Conservation (phyloP, 2,888 invertebrate species). For the Ormyrus pomaceus region DNA sequence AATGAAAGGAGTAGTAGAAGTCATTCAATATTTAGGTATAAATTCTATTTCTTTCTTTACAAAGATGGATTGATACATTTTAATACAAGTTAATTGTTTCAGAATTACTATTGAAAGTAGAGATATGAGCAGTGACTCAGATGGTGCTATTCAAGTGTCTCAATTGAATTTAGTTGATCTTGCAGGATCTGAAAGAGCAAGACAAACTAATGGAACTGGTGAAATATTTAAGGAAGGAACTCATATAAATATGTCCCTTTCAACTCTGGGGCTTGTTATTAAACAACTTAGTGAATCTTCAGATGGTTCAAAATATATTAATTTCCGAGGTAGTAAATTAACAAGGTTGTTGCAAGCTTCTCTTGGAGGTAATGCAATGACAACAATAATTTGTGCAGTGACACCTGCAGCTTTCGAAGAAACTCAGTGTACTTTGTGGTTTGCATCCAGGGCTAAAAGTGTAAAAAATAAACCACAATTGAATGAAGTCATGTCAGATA, state of each 20-base stretch:
- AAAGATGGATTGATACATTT: neutral
- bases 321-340: slow-evolving; percentile 90
- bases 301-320: slow-evolving; percentile 77
- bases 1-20: slow-evolving; percentile 93
- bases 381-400: slow-evolving; percentile 90
- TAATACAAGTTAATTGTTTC: slow-evolving; percentile 39
- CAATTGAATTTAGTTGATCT: slow-evolving; percentile 92
- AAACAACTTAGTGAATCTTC: slow-evolving; percentile 84
- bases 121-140: slow-evolving; percentile 76
- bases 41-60: slow-evolving; percentile 12
- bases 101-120: slow-evolving; percentile 81
- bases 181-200: slow-evolving; percentile 90
- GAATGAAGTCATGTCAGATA: slow-evolving; percentile 85
- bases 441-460: slow-evolving; percentile 88
- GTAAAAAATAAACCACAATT: slow-evolving; percentile 88
- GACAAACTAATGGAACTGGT: slow-evolving; percentile 88
- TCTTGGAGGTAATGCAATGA: slow-evolving; percentile 91
- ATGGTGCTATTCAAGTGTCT: slow-evolving; percentile 85
- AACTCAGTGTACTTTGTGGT: slow-evolving; percentile 83
- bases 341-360: slow-evolving; percentile 91
- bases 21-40: slow-evolving; percentile 87
- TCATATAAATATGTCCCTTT: slow-evolving; percentile 87
- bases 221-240: slow-evolving; percentile 88
- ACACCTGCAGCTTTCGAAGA: slow-evolving; percentile 89
- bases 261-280: slow-evolving; percentile 87